Evolutionary conservation across 1,140 invertebrate species (phyloP).

Genomic region (Paraescarpia echinospica): DNA sequence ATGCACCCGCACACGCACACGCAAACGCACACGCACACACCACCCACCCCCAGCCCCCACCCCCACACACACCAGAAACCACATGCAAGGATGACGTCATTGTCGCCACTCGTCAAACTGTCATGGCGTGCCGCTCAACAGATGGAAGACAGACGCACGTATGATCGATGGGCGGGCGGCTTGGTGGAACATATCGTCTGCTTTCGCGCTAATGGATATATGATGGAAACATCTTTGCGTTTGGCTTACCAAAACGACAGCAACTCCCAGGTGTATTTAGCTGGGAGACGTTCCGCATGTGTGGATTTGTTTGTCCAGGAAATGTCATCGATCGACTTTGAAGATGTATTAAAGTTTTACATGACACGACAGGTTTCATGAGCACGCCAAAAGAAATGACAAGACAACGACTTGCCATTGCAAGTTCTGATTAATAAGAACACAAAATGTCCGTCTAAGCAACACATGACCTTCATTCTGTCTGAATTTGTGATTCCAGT

Average conservation of each 20-base stretch:
- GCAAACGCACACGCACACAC: neutral
- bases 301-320: slow-evolving; percentile 4
- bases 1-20: neutral
- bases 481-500: no score
- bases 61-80: no score
- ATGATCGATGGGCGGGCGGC: neutral
- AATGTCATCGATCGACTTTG: neutral
- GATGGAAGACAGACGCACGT: neutral
- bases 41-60: no score
- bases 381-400: neutral
- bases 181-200: neutral
- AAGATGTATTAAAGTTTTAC: neutral
- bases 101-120: no score
- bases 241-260: neutral
- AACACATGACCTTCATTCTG: no score
- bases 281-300: neutral
- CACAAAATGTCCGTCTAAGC: no score
- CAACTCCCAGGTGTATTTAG: neutral
- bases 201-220: neutral
- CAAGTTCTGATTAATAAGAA: no score
- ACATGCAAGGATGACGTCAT: no score
- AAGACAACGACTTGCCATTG: neutral
- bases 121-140: neutral
- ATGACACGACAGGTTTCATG: neutral
- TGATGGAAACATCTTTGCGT: neutral